phyloP scores from a whole-genome alignment of 2,797 vertebrate genomes.

The Anniella stebbinsi region DNA sequence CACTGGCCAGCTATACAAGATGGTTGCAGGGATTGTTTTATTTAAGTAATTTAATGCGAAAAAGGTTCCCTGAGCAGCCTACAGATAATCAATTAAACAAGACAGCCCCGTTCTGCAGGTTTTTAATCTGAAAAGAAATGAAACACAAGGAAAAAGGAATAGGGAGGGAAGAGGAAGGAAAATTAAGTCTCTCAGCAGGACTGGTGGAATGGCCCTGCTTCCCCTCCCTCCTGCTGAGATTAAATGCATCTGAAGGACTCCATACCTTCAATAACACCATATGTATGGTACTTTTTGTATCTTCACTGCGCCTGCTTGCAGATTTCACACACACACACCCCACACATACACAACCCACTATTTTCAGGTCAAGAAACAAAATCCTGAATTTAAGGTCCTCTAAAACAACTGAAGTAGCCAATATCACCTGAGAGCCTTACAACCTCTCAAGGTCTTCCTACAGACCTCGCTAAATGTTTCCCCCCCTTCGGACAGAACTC shows the following conservation, averaged over 20 bases:
- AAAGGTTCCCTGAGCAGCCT: too few relatives aligned
- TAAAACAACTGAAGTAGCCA: not conserved
- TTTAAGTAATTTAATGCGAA: too few relatives aligned
- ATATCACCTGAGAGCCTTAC: not conserved
- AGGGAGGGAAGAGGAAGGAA: too few relatives aligned
- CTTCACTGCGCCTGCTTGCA: not conserved
- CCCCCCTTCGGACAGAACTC: not conserved
- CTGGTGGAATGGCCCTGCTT: not conserved
- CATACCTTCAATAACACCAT: too few relatives aligned
- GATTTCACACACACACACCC: not conserved
- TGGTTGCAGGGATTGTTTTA: too few relatives aligned
- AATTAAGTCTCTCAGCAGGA: too few relatives aligned
- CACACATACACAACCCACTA: not conserved
- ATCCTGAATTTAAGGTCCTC: not conserved
- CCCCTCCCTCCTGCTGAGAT: not conserved
- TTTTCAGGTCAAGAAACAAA: not conserved
- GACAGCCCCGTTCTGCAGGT: too few relatives aligned
- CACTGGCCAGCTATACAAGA: too few relatives aligned
- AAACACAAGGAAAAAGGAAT: too few relatives aligned
- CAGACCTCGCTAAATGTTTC: not conserved
- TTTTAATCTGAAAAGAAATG: too few relatives aligned
- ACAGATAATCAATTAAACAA: too few relatives aligned
- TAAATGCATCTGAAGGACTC: too few relatives aligned
- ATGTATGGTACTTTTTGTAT: not conserved
- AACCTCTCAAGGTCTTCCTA: not conserved